Base-by-base conservation (phyloP, 2,113 vertebrate genomes). In the Cyanoramphus novaezelandiae region DNA sequence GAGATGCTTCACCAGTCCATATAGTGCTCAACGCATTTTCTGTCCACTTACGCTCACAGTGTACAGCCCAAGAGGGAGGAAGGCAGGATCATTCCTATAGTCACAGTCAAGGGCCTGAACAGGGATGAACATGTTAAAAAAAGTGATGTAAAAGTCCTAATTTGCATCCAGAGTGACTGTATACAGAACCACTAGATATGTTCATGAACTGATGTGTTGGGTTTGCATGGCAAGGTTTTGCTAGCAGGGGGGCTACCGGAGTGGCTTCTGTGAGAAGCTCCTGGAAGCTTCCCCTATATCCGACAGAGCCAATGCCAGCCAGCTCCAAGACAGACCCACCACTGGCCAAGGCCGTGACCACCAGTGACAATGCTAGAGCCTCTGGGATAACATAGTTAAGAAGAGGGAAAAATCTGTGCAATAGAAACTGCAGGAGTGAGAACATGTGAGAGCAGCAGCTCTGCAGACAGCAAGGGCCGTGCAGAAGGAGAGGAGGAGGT, bases 301-400 rank as follows among this genome's bases (percentile, higher is more conserved):
- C 11, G 9, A 44, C 3, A n/a, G 27, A 44, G 77, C 7, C 31
- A 55, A 11, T 8, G 35, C 10, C 21, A 33, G 39, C 12, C 0
- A 0, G 33, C 3, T 64, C 83, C 33, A 70, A 57, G 31, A 25
- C 0, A 3, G 43, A 76, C 18, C 31, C 17, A 19, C 8, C 0
- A 0, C 53, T 37, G 29, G 19, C 10, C 41, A 49, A 44, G 47
- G 69, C 55, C 25, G 7, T 35, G 17, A 12, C 67, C 39, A 47
- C 13, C 46, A 43, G 41, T 1, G 2, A 8, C 29, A 10, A 27
- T 20, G 53, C 41, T 7, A n/a, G 35, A 20, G 16, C 23, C 55
- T 70, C 23, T 21, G 19, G 55, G 13, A 49, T 14, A 69, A 18
- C 41, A n/a, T 16, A 59, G 9, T 46, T n/a, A 50, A 57, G 83